Conservation (phyloP, 2,888 invertebrate species). For the Eupithecia subumbrata region DNA sequence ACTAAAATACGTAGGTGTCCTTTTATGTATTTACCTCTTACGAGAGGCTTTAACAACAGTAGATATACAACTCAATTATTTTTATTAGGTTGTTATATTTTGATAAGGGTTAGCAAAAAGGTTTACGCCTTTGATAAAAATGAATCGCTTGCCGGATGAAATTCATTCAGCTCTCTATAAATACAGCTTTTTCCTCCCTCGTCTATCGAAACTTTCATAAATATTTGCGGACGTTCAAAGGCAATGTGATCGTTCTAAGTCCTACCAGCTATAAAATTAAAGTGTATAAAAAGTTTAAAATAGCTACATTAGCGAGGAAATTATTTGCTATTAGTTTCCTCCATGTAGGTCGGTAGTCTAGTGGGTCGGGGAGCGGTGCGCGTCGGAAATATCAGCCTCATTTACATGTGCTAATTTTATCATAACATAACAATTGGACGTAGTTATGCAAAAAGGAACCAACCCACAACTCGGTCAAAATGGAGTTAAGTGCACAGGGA, state of each 20-base stretch:
- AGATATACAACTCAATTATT: constrained; percentile 7
- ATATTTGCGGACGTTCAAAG: constrained; percentile 22
- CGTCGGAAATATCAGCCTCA: constrained; percentile 61
- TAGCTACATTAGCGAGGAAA: neutral
- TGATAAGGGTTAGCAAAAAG: constrained; percentile 16
- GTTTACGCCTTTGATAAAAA: constrained; percentile 17
- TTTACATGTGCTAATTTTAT: constrained; percentile 48
- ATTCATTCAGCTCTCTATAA: constrained; percentile 9
- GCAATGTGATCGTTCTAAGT: constrained; percentile 3
- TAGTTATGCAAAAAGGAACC: no score
- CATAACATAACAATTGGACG: constrained; percentile 34
- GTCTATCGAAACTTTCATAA: constrained; percentile 19
- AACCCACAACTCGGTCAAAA: no score
- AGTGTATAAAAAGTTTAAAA: neutral
- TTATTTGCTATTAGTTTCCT: constrained; percentile 53
- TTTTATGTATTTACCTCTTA: constrained; percentile 1
- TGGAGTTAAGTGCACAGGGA: no score
- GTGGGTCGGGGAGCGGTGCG: constrained; percentile 35
- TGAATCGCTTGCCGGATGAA: constrained; percentile 7
- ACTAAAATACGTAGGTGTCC: neutral
- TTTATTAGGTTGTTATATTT: constrained; percentile 11
- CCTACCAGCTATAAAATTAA: neutral
- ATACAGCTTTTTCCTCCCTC: neutral
- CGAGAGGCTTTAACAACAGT: neutral
- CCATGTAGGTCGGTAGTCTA: constrained; percentile 53